Conservation (phyloP, 2,113 vertebrate species). For the Typhlomys cinereus region DNA sequence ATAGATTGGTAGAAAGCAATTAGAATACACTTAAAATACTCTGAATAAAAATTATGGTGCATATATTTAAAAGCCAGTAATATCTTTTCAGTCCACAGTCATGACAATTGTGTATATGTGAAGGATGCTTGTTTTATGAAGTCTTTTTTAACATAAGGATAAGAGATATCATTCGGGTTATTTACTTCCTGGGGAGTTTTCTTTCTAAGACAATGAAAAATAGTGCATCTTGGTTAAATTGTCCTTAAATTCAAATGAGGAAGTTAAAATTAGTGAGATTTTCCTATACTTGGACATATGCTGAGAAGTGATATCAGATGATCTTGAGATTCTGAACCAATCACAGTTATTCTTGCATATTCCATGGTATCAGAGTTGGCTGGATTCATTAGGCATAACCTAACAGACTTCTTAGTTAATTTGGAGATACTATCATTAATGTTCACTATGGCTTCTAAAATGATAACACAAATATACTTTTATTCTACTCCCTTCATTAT, state of each 20-base stretch:
- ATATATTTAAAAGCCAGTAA: neutral
- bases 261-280: constrained; percentile 62
- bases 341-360: constrained; percentile 32
- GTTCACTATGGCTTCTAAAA: constrained; percentile 38
- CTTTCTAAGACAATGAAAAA: neutral
- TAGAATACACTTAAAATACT: neutral
- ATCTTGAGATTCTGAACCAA: constrained; percentile 43
- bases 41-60: neutral
- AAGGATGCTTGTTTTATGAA: neutral
- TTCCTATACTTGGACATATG: neutral
- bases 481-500: constrained; percentile 30
- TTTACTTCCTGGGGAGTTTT: constrained; percentile 31
- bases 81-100: neutral
- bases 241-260: constrained; percentile 56
- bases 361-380: constrained; percentile 27
- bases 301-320: constrained; percentile 51
- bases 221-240: constrained; percentile 6
- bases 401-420: constrained; percentile 64
- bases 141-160: neutral
- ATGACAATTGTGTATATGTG: neutral
- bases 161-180: neutral
- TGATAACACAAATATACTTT: constrained; percentile 12
- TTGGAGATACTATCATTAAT: constrained; percentile 65
- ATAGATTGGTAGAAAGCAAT: neutral
- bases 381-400: constrained; percentile 41